A percentile compares a stretch with the other conserved stretches of the same genome.
Conservation (phyloP, 1,140 invertebrate species). For the Heliothis subflexa region DNA sequence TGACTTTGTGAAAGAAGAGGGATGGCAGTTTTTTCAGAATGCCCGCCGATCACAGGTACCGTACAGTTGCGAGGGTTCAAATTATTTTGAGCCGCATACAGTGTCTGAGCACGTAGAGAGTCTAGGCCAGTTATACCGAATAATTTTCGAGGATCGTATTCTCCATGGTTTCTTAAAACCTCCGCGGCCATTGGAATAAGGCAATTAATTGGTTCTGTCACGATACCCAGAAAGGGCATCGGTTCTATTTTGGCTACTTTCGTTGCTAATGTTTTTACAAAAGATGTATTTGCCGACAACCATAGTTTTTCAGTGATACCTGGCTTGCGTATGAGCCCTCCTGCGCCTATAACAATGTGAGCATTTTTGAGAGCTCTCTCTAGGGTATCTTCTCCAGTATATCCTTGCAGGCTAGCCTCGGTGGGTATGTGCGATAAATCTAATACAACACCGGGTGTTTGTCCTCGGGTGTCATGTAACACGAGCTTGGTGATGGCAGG, state of each 20-base stretch:
- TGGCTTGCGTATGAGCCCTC: slow-evolving; percentile 90
- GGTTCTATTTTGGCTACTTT: slow-evolving; percentile 87
- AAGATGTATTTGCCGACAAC: slow-evolving; percentile 90
- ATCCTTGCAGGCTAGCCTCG: slow-evolving; percentile 59
- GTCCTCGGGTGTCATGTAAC: slow-evolving; percentile 58
- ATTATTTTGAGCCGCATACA: slow-evolving; percentile 87
- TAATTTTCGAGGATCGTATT: slow-evolving; percentile 87
- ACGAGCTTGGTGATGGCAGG: slow-evolving; percentile 63
- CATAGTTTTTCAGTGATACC: slow-evolving; percentile 87
- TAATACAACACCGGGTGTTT: slow-evolving; percentile 61
- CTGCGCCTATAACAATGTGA: slow-evolving; percentile 89
- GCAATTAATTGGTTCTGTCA: slow-evolving; percentile 90
- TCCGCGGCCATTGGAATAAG: slow-evolving; percentile 91
- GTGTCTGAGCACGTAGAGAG: slow-evolving; percentile 85
- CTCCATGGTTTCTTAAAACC: slow-evolving; percentile 88
- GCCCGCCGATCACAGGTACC: slow-evolving; percentile 90
- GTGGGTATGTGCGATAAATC: slow-evolving; percentile 70
- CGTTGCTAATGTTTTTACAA: slow-evolving; percentile 88
- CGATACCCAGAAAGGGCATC: slow-evolving; percentile 89
- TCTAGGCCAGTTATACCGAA: slow-evolving; percentile 71
- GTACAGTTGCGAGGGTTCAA: slow-evolving; percentile 87
- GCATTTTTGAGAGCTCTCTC: slow-evolving; percentile 69
- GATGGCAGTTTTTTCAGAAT: slow-evolving; percentile 90
- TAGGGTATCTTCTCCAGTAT: slow-evolving; percentile 57
- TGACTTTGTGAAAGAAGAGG: slow-evolving; percentile 88